Base-by-base conservation (phyloP, 2,888 invertebrate species). In the Subacronicta megacephala region DNA sequence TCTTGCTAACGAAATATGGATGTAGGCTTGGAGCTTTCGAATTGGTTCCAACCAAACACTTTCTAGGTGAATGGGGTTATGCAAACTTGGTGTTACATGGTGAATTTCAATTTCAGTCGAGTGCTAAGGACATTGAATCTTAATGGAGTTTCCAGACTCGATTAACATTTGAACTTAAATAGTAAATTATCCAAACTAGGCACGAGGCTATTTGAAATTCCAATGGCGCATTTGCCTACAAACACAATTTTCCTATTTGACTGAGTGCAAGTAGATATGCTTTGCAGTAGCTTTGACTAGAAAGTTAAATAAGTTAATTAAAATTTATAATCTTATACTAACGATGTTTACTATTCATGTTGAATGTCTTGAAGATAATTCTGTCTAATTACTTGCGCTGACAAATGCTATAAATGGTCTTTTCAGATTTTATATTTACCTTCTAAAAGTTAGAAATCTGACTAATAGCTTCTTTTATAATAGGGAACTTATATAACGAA, bases 1-100 rank as follows among this genome's bases (percentile, higher is more conserved):
- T 87, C 85, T 85, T 82, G 81, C 82, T 79, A 81, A 85, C 88
- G 83, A 89, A 91, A 90, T 89, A 88, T 90, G 86, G 90, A 90
- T 87, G 90, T 90, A 82, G 91, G 88, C 78, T 76, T 62, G 80
- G 90, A 76, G 93, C 93, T 93, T 93, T 93, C 92, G 84, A 91
- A 91, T 85, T 83, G 71, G 70, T 77, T 69, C 78, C 73, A 74
- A 60, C 84, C 84, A 90, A 89, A 88, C 87, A 90, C 93, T 94
- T 94, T 94, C 93, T 93, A 94, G 88, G 88, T 88, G 87, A 88
- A 87, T 82, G 85, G 58, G 76, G 72, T 64, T 92, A 93, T 92
- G 93, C 92, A 91, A 92, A 93, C 90, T 79, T 82, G 77, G 88
- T 83, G 89, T 90, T 88, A 90, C 92, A 85, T 75, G 61, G 82